Evolutionary conservation across 1,140 invertebrate species (phyloP).

Genomic region (Brachionus koreanus): DNA sequence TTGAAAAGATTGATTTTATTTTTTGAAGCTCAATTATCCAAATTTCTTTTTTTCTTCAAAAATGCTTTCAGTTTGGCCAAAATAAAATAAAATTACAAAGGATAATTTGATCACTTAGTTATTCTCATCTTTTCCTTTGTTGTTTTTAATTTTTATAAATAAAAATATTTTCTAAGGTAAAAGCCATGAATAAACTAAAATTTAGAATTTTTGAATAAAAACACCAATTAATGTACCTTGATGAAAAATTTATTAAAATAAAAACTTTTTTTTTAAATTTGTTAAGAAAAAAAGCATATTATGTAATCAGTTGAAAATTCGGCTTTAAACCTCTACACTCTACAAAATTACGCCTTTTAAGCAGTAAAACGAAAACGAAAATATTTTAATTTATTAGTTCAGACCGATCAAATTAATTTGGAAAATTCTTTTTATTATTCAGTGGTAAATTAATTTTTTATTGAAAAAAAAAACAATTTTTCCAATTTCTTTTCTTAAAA

Average conservation of each 20-base stretch:
- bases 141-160: not conserved
- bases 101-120: not conserved
- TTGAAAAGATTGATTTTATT: not conserved
- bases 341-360: not conserved
- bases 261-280: no score
- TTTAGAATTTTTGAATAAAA: not conserved
- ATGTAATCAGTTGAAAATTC: not conserved
- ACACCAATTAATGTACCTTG: not conserved
- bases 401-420: not conserved
- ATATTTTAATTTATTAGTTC: not conserved
- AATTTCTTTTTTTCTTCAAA: not conserved
- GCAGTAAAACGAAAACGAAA: not conserved
- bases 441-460: not conserved
- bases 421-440: not conserved
- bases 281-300: no score
- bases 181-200: not conserved
- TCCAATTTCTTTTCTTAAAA: not conserved
- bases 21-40: not conserved
- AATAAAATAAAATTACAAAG: no score
- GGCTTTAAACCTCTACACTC: not conserved
- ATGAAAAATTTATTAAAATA: not conserved
- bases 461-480: no score
- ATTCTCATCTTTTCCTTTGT: not conserved
- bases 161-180: not conserved
- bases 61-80: no score